phyloP scores from a whole-genome alignment of 92 coral and sea anemone genomes.

The Zoanthus gigantus region DNA sequence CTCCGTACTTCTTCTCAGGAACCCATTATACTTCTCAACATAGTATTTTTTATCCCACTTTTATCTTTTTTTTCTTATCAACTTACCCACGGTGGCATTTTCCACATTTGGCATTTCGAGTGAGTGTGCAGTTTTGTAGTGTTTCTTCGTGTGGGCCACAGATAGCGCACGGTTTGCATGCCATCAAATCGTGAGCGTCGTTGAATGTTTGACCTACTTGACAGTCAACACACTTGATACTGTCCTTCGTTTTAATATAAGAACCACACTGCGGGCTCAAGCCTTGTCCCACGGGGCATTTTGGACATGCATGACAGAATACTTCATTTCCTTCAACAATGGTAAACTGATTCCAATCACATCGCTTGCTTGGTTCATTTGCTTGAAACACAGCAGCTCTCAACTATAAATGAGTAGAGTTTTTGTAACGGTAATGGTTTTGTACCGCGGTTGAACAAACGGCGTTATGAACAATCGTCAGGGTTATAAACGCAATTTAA shows the following conservation, averaged over 20 bases:
- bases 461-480: no score
- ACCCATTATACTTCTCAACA: not conserved
- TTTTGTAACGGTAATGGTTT: no score
- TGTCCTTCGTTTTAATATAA: conserved; percentile 49
- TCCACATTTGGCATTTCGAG: conserved; percentile 73
- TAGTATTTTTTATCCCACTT: no score
- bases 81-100: conserved; percentile 80
- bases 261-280: conserved; percentile 83
- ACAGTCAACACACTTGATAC: conserved; percentile 60
- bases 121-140: conserved; percentile 62
- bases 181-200: conserved; percentile 62
- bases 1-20: not conserved
- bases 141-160: conserved; percentile 72
- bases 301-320: conserved; percentile 66
- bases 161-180: conserved; percentile 75
- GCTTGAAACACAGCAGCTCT: conserved; percentile 4
- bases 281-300: conserved; percentile 70
- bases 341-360: conserved; percentile 65
- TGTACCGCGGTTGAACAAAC: no score
- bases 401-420: not conserved
- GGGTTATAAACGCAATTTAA: no score
- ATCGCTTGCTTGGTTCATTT: conserved; percentile 22
- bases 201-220: conserved; percentile 62
- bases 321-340: conserved; percentile 21
- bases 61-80: not conserved